Base-by-base conservation (phyloP, 2,797 vertebrate species). In the Staurois parvus region DNA sequence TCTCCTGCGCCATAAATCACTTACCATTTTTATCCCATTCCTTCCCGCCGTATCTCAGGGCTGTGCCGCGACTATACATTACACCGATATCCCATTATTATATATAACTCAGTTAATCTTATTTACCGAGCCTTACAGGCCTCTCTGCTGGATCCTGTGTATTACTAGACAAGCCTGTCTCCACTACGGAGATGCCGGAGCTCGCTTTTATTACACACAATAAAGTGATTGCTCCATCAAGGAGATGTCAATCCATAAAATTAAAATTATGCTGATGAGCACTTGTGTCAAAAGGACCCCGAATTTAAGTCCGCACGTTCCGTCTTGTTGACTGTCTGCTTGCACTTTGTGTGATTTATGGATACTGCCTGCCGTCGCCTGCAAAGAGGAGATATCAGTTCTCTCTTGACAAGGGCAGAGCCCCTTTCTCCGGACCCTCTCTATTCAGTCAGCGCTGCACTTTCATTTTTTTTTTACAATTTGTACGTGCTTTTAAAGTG, bases 231-330 rank as follows among this genome's bases (percentile, higher is more conserved):
- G 77, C 78, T 80, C 84, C 84, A 59, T 85, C 77, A 56, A 67
- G 69, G 17, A 80, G 67, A 75, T 68, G 77, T 75, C 84, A 80
- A 75, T 85, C 77, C 56, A 69, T 80, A 80, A 80, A 85, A 74
- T 74, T 75, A 75, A 79, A 85, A 85, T 85, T 68, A 85, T 85
- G 84, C 84, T 80, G 72, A 79, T 69, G 70, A 66, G 84, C 84
- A 17, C 76, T 85, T 32, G 10, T 74, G 77, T 85, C 77, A 80
- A 32, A 80, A 56, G 72, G 28, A 68, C 59, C 84, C 84, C 84
- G 40, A 85, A 80, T 85, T 56, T 74, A 85, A 56, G 77, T 19
- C 28, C 0, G 48, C 13, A 30, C 30, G 37, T 78, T 66, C 64
- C 12, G 32, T 83, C 75, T 77, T 77, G 75, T 59, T 77, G 74